Conservation (phyloP, 2,113 vertebrate species). For the Urocolius indicus region DNA sequence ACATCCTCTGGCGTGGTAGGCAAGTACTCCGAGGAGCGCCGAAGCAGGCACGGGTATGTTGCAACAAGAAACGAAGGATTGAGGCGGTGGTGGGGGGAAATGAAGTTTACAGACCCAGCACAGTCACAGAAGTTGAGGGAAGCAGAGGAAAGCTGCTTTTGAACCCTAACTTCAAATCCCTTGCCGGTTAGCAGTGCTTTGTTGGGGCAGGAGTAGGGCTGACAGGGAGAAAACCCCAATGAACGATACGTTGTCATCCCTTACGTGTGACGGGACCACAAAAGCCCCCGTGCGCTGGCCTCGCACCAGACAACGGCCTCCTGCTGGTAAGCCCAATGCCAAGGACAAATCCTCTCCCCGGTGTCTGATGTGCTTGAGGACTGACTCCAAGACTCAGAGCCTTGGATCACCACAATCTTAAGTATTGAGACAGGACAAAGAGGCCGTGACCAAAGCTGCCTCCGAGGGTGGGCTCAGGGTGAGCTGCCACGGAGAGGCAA, state of each 20-base stretch:
- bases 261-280: constrained; percentile 10
- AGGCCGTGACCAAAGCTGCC: background rate
- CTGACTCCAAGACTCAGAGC: constrained; percentile 15
- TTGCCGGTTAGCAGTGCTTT: background rate
- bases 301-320: background rate
- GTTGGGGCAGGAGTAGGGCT: background rate
- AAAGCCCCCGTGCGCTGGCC: background rate
- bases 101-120: background rate
- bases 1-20: background rate
- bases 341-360: constrained; percentile 64
- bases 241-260: background rate
- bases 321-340: constrained; percentile 18
- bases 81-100: too few relatives aligned
- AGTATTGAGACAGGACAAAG: background rate
- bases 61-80: background rate
- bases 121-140: background rate
- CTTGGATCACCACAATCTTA: background rate
- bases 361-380: background rate
- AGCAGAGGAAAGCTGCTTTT: background rate
- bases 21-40: background rate
- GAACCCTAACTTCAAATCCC: background rate
- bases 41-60: accelerated
- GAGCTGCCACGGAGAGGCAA: accelerated
- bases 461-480: background rate
- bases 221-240: background rate